Conservation (phyloP, 1,140 invertebrate genomes). For the Lerema accius region DNA sequence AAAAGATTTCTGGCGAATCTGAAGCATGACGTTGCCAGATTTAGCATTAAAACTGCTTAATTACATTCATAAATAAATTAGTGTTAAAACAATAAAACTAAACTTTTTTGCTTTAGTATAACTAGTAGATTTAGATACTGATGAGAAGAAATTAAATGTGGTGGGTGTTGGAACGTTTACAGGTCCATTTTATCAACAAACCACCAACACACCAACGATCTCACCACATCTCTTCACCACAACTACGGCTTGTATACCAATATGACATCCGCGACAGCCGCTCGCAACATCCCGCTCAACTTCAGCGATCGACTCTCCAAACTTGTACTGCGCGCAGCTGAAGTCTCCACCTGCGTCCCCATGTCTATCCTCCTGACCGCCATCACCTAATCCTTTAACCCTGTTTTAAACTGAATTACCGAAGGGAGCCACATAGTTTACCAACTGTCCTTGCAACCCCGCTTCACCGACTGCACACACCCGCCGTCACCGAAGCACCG, state of each 20-base stretch:
- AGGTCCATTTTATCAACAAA: slow-evolving; percentile 82
- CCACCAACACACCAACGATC: slow-evolving; percentile 80
- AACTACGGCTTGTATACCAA: slow-evolving; percentile 76
- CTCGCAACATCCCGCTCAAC: slow-evolving; percentile 69
- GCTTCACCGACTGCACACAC: slow-evolving; percentile 75
- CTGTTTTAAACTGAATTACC: slow-evolving; percentile 49
- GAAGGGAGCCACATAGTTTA: slow-evolving; percentile 64
- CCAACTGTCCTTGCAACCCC: slow-evolving; percentile 60
- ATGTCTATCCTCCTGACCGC: slow-evolving; percentile 66
- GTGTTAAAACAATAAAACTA: slow-evolving; percentile 11
- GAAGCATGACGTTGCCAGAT: slow-evolving; percentile 13
- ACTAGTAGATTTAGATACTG: slow-evolving; percentile 28
- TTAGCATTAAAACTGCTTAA: slow-evolving; percentile 12
- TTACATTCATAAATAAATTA: slow-evolving; percentile 15
- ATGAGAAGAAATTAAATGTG: slow-evolving; percentile 73
- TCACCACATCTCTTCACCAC: slow-evolving; percentile 80
- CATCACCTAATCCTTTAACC: slow-evolving; percentile 66
- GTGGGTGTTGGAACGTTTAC: slow-evolving; percentile 82
- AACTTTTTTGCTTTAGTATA: slow-evolving; percentile 27
- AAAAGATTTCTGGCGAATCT: background rate
- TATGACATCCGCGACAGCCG: slow-evolving; percentile 74
- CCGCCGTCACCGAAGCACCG: slow-evolving; percentile 66
- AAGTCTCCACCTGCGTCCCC: slow-evolving; percentile 69
- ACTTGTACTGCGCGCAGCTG: slow-evolving; percentile 67
- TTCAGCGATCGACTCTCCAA: slow-evolving; percentile 71